These are phyloP conservation scores for Eupithecia abbreviata DNA, from an alignment of 2,888 invertebrate species.

Conservation along the genomic window DNA sequence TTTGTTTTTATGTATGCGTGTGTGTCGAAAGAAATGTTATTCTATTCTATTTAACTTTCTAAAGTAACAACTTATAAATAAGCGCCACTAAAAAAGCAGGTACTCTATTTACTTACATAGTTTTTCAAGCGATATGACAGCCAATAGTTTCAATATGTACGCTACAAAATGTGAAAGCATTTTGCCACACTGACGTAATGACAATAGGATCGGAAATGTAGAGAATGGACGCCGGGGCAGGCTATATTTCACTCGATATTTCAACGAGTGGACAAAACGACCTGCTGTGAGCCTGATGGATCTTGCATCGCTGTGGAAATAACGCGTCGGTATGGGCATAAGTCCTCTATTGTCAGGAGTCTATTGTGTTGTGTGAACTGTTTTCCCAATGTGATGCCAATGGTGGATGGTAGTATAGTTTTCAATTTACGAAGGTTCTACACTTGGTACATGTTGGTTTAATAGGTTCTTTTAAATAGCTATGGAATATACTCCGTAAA, in stretches of 20 bases:
- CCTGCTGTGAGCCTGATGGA: constrained; percentile 75
- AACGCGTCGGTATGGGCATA: constrained; percentile 37
- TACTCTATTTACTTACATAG: too few species aligned
- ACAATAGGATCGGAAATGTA: constrained; percentile 63
- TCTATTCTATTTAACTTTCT: too few species aligned
- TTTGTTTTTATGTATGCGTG: too few species aligned
- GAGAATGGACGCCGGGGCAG: constrained; percentile 63
- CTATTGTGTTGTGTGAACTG: constrained; percentile 42
- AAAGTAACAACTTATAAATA: too few species aligned
- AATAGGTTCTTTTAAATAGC: neutral
- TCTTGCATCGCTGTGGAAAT: constrained; percentile 42
- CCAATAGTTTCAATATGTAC: constrained; percentile 34
- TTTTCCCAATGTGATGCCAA: constrained; percentile 8
- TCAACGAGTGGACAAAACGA: constrained; percentile 66
- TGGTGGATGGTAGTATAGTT: neutral
- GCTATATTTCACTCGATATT: constrained; percentile 72
- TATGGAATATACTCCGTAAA: neutral
- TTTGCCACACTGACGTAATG: constrained; percentile 62
- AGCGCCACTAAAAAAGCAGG: too few species aligned
- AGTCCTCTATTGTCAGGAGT: constrained; percentile 51
- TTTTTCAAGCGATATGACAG: neutral
- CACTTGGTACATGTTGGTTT: neutral
- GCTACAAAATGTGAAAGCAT: constrained; percentile 11
- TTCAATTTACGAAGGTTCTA: neutral
- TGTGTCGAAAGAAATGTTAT: too few species aligned